Conservation (phyloP, 2,888 invertebrate genomes). For the Drymonia ruficornis region DNA sequence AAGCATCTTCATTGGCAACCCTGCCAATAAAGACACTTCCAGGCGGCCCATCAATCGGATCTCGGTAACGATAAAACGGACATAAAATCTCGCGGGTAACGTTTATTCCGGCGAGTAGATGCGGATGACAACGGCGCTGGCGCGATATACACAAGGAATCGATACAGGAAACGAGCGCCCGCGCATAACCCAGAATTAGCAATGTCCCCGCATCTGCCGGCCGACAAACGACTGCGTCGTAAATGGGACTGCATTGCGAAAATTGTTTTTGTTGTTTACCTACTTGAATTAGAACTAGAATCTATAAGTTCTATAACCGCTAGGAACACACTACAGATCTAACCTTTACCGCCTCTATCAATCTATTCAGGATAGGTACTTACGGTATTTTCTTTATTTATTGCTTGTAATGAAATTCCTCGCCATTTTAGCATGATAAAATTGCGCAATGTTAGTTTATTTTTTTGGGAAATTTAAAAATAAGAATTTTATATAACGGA, state of each 20-base stretch:
- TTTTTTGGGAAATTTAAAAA: too few relatives aligned
- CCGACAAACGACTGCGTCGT: slow-evolving; percentile 39
- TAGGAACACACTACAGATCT: not conserved
- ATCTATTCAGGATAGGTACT: too few relatives aligned
- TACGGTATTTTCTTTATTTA: too few relatives aligned
- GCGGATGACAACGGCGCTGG: slow-evolving; percentile 37
- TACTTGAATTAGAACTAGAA: slow-evolving; percentile 2
- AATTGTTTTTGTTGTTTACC: slow-evolving; percentile 28
- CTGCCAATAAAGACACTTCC: not conserved
- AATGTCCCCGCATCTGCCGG: slow-evolving; percentile 51
- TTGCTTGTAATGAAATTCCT: too few relatives aligned
- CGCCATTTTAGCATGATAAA: too few relatives aligned
- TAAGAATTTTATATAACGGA: too few relatives aligned
- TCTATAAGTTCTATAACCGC: not conserved
- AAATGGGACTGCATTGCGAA: slow-evolving; percentile 39
- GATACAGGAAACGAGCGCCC: slow-evolving; percentile 68
- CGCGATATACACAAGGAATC: slow-evolving; percentile 60
- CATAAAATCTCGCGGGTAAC: slow-evolving; percentile 34
- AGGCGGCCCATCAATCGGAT: slow-evolving; percentile 9
- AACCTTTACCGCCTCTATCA: too few relatives aligned
- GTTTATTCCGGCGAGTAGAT: slow-evolving; percentile 25
- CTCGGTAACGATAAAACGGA: slow-evolving; percentile 31
- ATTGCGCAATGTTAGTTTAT: too few relatives aligned
- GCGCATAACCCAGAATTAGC: slow-evolving; percentile 68
- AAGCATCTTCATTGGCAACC: too few relatives aligned